These are phyloP conservation scores for Megalurothrips usitatus DNA, from an alignment of 2,888 invertebrate species.

Conservation along the genomic window DNA sequence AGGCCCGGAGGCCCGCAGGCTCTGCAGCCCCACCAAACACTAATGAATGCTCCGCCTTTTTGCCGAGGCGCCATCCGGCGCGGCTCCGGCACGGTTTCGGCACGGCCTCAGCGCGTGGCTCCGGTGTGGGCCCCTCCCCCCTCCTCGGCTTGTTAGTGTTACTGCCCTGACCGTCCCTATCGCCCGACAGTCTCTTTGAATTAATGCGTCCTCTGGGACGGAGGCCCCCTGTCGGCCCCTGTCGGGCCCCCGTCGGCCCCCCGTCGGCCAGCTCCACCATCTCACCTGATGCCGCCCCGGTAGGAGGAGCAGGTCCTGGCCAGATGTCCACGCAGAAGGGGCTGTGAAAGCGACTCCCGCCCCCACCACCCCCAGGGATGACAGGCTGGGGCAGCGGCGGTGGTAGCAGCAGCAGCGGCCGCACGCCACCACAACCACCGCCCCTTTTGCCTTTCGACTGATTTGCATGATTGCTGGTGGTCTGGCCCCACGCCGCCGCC, in stretches of 20 bases:
- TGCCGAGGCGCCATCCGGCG: neutral
- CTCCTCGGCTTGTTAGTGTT: neutral
- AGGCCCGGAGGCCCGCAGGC: no score
- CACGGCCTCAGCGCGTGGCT: no score
- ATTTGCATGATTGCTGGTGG: conserved; percentile 26
- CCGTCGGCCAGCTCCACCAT: no score
- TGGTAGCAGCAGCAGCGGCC: neutral
- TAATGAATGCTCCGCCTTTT: neutral
- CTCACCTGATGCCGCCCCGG: no score
- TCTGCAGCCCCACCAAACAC: neutral
- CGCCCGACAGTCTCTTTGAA: neutral
- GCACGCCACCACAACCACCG: neutral
- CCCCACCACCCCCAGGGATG: neutral
- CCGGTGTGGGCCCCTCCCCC: no score
- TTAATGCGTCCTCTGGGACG: neutral
- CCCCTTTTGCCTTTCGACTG: neutral
- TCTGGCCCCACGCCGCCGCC: neutral
- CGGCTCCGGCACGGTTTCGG: no score
- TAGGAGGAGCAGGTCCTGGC: no score
- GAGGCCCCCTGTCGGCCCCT: no score
- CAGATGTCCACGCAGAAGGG: no score
- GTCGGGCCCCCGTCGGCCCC: no score
- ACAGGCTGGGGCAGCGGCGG: neutral
- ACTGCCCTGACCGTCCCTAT: no score
- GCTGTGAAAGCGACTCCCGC: neutral